A percentile compares a stretch with the other conserved stretches of the same genome.
Evolutionary conservation across 2,113 vertebrate species (phyloP).

Genomic region (Ictidomys tridecemlineatus): DNA sequence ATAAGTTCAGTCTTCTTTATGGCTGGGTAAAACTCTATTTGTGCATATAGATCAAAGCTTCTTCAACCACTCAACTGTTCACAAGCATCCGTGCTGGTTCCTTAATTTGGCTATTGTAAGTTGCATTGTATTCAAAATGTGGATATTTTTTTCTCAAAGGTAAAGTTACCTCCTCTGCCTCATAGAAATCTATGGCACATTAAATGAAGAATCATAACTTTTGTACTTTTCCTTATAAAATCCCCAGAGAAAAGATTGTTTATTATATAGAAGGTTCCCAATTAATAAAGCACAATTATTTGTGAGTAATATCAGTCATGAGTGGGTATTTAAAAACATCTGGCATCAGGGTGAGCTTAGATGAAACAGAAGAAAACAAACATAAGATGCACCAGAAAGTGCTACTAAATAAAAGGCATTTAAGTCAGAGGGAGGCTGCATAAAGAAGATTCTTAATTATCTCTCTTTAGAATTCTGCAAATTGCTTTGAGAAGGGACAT

Average conservation of each 20-base stretch:
- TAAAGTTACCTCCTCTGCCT: neutral
- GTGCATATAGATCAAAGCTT: too few species aligned
- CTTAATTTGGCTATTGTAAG: too few species aligned
- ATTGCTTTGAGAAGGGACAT: neutral
- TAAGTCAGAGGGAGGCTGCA: neutral
- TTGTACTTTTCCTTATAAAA: neutral
- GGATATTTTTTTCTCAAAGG: neutral
- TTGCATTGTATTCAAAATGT: conserved; percentile 14
- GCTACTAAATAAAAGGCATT: neutral
- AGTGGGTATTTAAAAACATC: neutral
- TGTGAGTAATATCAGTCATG: neutral
- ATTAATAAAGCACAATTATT: neutral
- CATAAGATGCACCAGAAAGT: neutral
- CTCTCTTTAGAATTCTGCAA: neutral
- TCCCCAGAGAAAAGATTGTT: neutral
- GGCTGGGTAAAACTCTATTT: too few species aligned
- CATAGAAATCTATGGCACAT: neutral
- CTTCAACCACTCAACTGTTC: too few species aligned
- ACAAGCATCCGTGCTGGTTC: too few species aligned
- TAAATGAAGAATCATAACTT: neutral
- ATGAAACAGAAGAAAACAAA: neutral
- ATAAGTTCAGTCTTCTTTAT: too few species aligned
- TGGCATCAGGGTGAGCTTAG: neutral
- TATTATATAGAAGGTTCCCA: neutral
- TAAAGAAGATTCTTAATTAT: neutral